These are phyloP conservation scores for Pangasius larnaudii DNA, from an alignment of 2,797 vertebrate genomes.

Conservation along the genomic window DNA sequence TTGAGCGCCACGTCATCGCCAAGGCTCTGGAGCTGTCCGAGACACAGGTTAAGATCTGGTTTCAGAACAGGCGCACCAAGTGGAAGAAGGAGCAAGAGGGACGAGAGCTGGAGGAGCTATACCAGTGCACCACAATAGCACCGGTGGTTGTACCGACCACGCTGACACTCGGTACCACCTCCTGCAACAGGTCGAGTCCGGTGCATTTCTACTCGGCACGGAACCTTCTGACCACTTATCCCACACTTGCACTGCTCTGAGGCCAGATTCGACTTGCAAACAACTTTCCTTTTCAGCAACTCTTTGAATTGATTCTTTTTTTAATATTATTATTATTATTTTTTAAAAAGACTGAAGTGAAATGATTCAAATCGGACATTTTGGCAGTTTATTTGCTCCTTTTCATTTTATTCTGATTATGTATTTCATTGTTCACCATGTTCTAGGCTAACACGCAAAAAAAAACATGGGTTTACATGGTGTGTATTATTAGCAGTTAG, in stretches of 20 bases:
- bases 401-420: background rate
- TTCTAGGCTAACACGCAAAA: background rate
- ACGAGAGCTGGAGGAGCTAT: conserved; percentile 53
- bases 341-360: background rate
- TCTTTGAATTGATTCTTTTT: background rate
- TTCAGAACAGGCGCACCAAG: conserved; percentile 81
- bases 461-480: background rate
- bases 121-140: conserved; percentile 19
- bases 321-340: background rate
- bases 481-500: conserved; percentile 22
- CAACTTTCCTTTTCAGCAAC: background rate
- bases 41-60: conserved; percentile 84
- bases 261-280: background rate
- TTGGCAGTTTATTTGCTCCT: background rate
- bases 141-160: conserved; percentile 17
- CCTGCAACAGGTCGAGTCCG: conserved; percentile 47
- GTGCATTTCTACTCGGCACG: conserved; percentile 59
- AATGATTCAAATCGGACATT: background rate
- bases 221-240: conserved; percentile 45
- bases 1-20: conserved; percentile 75
- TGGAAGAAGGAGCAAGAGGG: conserved; percentile 77
- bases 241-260: conserved; percentile 43
- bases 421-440: background rate
- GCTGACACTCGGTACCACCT: conserved; percentile 37
- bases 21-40: conserved; percentile 71